Evolutionary conservation across 2,888 invertebrate species (phyloP).

Genomic region (Eilema depressum): DNA sequence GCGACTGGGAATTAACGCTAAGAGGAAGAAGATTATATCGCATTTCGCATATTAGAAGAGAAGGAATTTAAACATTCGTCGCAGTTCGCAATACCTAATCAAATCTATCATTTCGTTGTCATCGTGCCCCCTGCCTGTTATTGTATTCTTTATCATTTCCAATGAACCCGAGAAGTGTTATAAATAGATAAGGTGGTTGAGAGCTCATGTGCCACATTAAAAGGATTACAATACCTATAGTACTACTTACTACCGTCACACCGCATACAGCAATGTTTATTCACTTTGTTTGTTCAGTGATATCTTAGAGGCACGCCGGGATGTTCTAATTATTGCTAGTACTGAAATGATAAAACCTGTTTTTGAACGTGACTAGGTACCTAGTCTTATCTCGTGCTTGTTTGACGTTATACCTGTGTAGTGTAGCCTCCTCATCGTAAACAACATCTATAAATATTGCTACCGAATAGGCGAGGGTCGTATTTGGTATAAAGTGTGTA

Average conservation of each 20-base stretch:
- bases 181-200: constrained; percentile 8
- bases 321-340: constrained; percentile 38
- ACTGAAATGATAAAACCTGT: constrained; percentile 23
- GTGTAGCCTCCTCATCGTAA: constrained; percentile 4
- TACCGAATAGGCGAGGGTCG: background rate
- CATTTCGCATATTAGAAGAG: no score
- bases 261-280: constrained; percentile 51
- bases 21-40: no score
- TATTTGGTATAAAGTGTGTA: background rate
- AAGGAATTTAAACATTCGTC: background rate
- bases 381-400: constrained; percentile 20
- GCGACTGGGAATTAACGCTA: no score
- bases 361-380: constrained; percentile 15
- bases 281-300: constrained; percentile 62
- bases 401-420: constrained; percentile 12
- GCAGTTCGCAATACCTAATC: background rate
- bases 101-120: background rate
- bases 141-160: constrained; percentile 31
- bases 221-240: constrained; percentile 2
- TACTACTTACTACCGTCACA: constrained; percentile 41
- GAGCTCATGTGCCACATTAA: constrained; percentile 23
- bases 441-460: constrained; percentile 3
- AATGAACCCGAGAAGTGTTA: constrained; percentile 28
- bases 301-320: constrained; percentile 64
- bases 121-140: background rate